Percentiles rank a stretch among this genome's conserved stretches.
phyloP scores from a whole-genome alignment of 1,140 invertebrate genomes.

The Drosophila prosaltans region DNA sequence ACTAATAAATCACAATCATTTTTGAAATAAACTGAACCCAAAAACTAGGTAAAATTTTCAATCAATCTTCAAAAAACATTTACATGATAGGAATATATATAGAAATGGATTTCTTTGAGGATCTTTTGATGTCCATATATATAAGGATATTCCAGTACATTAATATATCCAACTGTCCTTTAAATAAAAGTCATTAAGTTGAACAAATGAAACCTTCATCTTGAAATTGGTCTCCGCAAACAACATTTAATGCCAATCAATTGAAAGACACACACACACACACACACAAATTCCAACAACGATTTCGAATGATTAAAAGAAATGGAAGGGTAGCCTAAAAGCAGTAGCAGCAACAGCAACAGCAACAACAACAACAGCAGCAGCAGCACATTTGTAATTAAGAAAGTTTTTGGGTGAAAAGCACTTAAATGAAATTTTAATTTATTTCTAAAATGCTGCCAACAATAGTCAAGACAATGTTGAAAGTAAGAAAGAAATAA shows the following conservation, averaged over 20 bases:
- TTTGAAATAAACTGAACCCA: too few species aligned
- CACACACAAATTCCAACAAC: conserved; percentile 16
- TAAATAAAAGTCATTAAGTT: neutral
- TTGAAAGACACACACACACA: conserved; percentile 5
- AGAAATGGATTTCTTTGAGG: too few species aligned
- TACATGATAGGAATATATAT: too few species aligned
- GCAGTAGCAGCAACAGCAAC: neutral
- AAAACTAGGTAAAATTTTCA: too few species aligned
- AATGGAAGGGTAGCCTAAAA: neutral
- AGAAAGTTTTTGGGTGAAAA: conserved; percentile 73
- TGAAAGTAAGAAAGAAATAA: conserved; percentile 28
- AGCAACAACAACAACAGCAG: conserved; percentile 28
- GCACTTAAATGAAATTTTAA: conserved; percentile 81
- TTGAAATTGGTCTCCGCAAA: conserved; percentile 9
- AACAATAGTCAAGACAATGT: conserved; percentile 50
- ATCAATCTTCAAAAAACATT: too few species aligned
- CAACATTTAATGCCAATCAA: conserved; percentile 21
- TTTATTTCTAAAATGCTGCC: conserved; percentile 78
- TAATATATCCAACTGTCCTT: neutral
- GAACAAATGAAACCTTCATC: conserved; percentile 33
- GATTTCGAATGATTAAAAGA: neutral
- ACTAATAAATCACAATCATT: too few species aligned
- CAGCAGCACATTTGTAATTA: conserved; percentile 76
- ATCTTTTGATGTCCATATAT: neutral
- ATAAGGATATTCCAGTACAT: too few species aligned